Conservation (phyloP, 1,140 invertebrate species). For the Plectus sambesii region DNA sequence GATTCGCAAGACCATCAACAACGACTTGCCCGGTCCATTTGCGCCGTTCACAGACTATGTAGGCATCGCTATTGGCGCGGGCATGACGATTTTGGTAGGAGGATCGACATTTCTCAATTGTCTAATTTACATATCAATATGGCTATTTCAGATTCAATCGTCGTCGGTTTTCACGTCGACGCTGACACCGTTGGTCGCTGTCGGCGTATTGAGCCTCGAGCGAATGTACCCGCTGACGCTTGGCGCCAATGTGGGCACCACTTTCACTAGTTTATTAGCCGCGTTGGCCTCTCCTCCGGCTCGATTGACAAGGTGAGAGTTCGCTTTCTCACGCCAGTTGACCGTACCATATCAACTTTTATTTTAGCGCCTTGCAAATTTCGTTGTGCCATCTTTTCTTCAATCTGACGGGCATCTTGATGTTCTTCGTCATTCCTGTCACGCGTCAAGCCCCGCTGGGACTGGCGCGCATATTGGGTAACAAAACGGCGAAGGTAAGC, state of each 20-base stretch:
- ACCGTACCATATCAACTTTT: too few species aligned
- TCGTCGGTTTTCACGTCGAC: constrained; percentile 58
- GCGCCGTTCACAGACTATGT: constrained; percentile 52
- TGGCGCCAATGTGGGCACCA: constrained; percentile 58
- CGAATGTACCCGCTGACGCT: constrained; percentile 56
- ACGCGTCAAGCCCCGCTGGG: constrained; percentile 52
- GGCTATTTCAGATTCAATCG: constrained; percentile 50
- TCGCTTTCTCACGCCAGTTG: too few species aligned
- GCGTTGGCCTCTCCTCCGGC: constrained; percentile 30
- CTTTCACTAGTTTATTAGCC: constrained; percentile 50
- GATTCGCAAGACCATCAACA: constrained; percentile 53
- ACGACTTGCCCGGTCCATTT: constrained; percentile 50
- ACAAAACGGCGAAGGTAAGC: constrained; percentile 45
- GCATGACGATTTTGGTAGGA: constrained; percentile 54
- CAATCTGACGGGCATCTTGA: constrained; percentile 56
- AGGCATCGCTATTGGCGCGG: constrained; percentile 54
- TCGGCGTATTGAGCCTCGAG: constrained; percentile 55
- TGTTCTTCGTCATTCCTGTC: constrained; percentile 56
- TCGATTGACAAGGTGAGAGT: constrained; percentile 30
- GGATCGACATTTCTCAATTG: not conserved
- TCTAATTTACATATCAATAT: not conserved
- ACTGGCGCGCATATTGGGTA: constrained; percentile 51
- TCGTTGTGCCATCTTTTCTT: constrained; percentile 57
- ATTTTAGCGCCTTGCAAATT: constrained; percentile 52
- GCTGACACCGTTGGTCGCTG: constrained; percentile 56